Evolutionary conservation across 2,797 vertebrate genomes (phyloP).

Genomic region (Falco naumanni): DNA sequence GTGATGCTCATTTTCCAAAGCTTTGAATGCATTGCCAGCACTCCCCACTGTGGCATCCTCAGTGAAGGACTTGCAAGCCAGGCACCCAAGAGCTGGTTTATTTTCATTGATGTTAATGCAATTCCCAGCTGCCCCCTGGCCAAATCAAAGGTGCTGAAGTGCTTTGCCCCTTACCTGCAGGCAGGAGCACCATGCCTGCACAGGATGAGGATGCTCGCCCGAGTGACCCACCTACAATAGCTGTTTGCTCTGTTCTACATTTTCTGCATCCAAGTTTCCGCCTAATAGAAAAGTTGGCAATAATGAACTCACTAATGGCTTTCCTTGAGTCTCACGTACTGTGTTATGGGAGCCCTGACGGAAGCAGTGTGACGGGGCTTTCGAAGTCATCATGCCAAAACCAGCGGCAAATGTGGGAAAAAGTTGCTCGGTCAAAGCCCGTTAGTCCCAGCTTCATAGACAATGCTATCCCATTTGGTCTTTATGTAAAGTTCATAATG

Average conservation of each 20-base stretch:
- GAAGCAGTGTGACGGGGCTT: not conserved
- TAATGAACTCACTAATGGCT: not conserved
- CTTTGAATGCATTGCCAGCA: rapidly evolving
- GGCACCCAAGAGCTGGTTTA: rapidly evolving
- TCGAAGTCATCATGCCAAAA: not conserved
- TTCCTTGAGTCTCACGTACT: not conserved
- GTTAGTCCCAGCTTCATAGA: not conserved
- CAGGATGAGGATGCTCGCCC: not conserved
- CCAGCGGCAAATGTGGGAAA: not conserved
- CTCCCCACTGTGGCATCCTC: not conserved
- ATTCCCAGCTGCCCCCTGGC: not conserved
- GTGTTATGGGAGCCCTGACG: not conserved
- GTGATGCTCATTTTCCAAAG: not conserved
- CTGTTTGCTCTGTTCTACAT: not conserved
- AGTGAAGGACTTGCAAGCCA: not conserved
- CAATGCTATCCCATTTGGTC: not conserved
- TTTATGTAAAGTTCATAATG: rapidly evolving
- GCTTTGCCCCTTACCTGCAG: not conserved
- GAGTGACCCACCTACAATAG: rapidly evolving
- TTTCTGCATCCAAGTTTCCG: not conserved
- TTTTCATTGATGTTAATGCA: no score
- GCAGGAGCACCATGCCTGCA: not conserved
- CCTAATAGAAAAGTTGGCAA: not conserved
- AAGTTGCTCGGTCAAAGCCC: not conserved
- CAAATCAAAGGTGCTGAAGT: no score